These are phyloP conservation scores for Mus spretus DNA, from an alignment of 2,797 vertebrate genomes.

Conservation along the genomic window DNA sequence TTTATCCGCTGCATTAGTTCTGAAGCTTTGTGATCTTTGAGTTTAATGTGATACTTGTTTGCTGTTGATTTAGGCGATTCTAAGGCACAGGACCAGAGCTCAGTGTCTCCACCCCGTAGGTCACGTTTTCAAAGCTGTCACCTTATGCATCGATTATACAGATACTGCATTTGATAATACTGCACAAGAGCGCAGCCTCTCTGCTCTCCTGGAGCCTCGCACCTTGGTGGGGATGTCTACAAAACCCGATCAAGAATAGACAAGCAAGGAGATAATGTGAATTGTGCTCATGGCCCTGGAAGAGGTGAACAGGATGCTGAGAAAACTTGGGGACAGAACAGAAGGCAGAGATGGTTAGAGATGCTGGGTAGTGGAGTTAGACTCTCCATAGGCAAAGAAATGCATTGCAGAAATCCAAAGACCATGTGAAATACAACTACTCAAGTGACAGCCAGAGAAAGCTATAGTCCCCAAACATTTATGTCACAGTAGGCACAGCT, in stretches of 20 bases:
- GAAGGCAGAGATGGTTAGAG: not conserved
- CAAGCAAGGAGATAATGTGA: accelerated
- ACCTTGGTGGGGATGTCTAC: not conserved
- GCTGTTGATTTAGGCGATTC: not conserved
- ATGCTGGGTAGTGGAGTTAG: not conserved
- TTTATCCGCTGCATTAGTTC: not conserved
- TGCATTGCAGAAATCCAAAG: accelerated
- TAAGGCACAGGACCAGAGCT: not conserved
- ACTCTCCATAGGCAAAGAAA: not conserved
- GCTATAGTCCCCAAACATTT: not conserved
- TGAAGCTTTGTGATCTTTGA: not conserved
- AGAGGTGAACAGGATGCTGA: not conserved
- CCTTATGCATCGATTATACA: not conserved
- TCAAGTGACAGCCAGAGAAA: not conserved
- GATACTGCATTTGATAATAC: accelerated
- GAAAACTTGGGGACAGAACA: not conserved
- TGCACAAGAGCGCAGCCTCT: not conserved
- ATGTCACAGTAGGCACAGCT: not conserved
- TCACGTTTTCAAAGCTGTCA: not conserved
- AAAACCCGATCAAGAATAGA: not conserved
- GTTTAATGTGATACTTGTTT: not conserved
- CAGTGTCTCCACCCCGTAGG: not conserved
- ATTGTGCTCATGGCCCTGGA: accelerated
- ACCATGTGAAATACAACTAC: not conserved
- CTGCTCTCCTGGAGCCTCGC: not conserved